A percentile compares a stretch with the other conserved stretches of the same genome.
Conservation (phyloP, 1,140 invertebrate species). For the Homarus americanus region DNA sequence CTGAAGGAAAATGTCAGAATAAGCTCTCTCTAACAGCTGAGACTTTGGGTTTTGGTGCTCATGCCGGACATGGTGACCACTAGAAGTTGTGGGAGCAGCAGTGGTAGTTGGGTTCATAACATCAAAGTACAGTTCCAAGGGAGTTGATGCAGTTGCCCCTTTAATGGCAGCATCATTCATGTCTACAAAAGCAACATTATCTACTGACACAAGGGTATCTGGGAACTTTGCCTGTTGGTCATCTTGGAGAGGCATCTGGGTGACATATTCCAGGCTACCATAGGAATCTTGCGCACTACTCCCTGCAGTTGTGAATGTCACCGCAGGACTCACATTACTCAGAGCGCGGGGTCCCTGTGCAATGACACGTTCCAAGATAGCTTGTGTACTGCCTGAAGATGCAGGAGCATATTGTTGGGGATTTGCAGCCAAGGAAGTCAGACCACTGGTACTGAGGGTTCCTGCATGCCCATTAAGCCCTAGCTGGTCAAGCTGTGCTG, state of each 20-base stretch:
- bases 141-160: conserved; percentile 26
- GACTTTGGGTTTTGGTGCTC: conserved; percentile 68
- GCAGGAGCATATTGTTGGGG: conserved; percentile 57
- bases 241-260: conserved; percentile 55
- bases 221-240: conserved; percentile 63
- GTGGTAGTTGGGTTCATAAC: conserved; percentile 57
- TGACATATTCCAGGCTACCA: conserved; percentile 59
- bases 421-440: conserved; percentile 27
- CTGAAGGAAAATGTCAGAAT: conserved; percentile 46
- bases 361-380: conserved; percentile 52
- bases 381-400: conserved; percentile 43
- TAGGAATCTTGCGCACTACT: conserved; percentile 51
- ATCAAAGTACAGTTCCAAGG: conserved; percentile 67
- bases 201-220: conserved; percentile 57
- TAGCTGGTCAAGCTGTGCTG: conserved; percentile 61
- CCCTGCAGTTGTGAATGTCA: conserved; percentile 27
- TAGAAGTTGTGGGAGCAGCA: conserved; percentile 32
- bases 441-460: conserved; percentile 12
- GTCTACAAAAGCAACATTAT: conserved; percentile 70
- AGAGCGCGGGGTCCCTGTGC: conserved; percentile 32
- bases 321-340: conserved; percentile 48
- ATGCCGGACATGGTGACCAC: conserved; percentile 50
- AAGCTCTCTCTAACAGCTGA: conserved; percentile 64
- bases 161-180: conserved; percentile 68
- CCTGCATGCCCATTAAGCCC: conserved; percentile 41